Conservation (phyloP, 2,113 vertebrate species). For the Scophthalmus maximus region DNA sequence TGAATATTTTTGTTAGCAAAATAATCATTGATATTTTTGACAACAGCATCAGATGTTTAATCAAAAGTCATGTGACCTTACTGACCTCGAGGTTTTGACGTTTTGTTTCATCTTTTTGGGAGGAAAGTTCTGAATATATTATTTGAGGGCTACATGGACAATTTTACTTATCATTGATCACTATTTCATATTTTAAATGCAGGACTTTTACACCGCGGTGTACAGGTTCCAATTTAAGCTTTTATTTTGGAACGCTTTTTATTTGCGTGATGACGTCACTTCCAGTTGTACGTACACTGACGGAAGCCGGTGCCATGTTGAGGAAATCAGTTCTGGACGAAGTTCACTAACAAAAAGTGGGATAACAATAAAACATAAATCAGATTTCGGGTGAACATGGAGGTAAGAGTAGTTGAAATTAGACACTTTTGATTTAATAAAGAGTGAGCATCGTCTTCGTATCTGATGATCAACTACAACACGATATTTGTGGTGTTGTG, state of each 20-base stretch:
- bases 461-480: conserved; percentile 11
- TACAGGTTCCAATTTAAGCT: not conserved
- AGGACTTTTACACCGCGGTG: not conserved
- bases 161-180: too few relatives aligned
- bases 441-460: conserved; percentile 29
- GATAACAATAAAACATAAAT: conserved; percentile 56
- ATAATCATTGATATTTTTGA: too few relatives aligned
- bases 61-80: too few relatives aligned
- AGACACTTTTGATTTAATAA: conserved; percentile 30
- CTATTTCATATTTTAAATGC: not conserved
- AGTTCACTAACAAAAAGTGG: conserved; percentile 68
- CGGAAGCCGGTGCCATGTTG: conserved; percentile 80
- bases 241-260: conserved; percentile 34
- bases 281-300: conserved; percentile 62
- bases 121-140: too few relatives aligned
- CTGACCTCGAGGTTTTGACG: too few relatives aligned
- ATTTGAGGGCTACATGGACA: too few relatives aligned
- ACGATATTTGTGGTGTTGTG: conserved; percentile 41
- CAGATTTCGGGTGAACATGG: conserved; percentile 78
- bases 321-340: conserved; percentile 76
- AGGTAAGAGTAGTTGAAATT: conserved; percentile 79
- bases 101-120: too few relatives aligned
- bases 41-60: too few relatives aligned
- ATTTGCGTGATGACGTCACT: conserved; percentile 62
- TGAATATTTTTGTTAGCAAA: too few relatives aligned